phyloP scores from a whole-genome alignment of 2,888 invertebrate genomes.

The Drosophila maculinotata region DNA sequence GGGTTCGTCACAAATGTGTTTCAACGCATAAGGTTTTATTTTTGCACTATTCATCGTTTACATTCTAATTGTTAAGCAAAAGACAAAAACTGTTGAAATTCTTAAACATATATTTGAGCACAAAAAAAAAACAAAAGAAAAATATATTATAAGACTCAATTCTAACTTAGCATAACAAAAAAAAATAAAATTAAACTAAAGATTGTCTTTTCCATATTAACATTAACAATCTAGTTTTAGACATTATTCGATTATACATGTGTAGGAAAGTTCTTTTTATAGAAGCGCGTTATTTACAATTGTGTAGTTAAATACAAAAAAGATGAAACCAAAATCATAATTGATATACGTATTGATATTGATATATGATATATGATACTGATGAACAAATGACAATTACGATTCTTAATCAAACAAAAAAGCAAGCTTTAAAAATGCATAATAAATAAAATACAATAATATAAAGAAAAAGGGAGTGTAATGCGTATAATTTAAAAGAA shows the following conservation, averaged over 20 bases:
- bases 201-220: conserved; percentile 70
- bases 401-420: conserved; percentile 48
- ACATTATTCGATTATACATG: conserved; percentile 76
- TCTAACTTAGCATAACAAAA: conserved; percentile 60
- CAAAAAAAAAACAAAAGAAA: conserved; percentile 37
- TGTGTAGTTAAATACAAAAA: conserved; percentile 51
- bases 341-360: conserved; percentile 45
- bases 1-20: conserved; percentile 59
- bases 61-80: conserved; percentile 51
- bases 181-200: conserved; percentile 31
- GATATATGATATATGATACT: too few relatives aligned
- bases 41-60: conserved; percentile 41
- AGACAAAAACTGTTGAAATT: conserved; percentile 50
- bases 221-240: conserved; percentile 66
- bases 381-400: conserved; percentile 62
- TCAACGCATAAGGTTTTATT: conserved; percentile 46
- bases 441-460: conserved; percentile 67
- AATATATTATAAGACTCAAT: conserved; percentile 56
- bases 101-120: conserved; percentile 69
- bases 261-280: conserved; percentile 66
- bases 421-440: conserved; percentile 72
- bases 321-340: conserved; percentile 48
- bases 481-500: not conserved
- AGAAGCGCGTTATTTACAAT: conserved; percentile 65
- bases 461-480: not conserved